Base-by-base conservation (phyloP, 2,888 invertebrate species). In the Dorcus hopei region DNA sequence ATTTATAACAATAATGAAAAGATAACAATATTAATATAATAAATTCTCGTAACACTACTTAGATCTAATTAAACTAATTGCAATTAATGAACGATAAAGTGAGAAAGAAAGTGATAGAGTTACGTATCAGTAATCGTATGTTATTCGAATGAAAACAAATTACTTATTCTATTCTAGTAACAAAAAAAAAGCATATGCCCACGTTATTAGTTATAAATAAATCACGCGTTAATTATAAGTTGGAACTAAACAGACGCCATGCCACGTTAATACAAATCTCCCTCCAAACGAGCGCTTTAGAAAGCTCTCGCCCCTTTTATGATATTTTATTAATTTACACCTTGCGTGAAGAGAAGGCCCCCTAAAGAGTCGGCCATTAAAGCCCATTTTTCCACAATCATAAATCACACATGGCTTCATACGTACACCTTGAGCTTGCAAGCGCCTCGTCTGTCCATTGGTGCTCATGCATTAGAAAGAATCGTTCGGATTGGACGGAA, bases 371-470 rank as follows among this genome's bases (percentile, higher is more conserved):
- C 38, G 9, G 49, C 38, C 38, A 33, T 49, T 49, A 38, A 11
- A 38, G 49, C 49, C n/a, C 38, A 49, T 49, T 38, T 49, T 49
- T 38, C 38, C 19, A 49, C 49, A 38, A 26, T 40, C 38, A 11
- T 55, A 26, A 19, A 39, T 16, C 38, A 51, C 45, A 45, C 45
- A 51, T 51, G 39, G 51, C 52, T 52, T 61, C 59, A 56, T 64
- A 61, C 59, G 59, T 33, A 61, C 63, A 62, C 63, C 63, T 63
- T 65, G 55, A 49, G 51, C 43, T 57, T 38, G 38, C 33, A 49
- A 49, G 49, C 49, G n/a, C 14, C 33, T 64, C 56, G 41, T 42
- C 23, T 61, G 64, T 61, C 68, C 63, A 76, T 76, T 75, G 75
- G 74, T 68, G 68, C 63, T 65, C 61, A 65, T 60, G 62, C 62